These are phyloP conservation scores for Tychaedon coryphoeus DNA, from an alignment of 2,113 vertebrate genomes.

Conservation along the genomic window DNA sequence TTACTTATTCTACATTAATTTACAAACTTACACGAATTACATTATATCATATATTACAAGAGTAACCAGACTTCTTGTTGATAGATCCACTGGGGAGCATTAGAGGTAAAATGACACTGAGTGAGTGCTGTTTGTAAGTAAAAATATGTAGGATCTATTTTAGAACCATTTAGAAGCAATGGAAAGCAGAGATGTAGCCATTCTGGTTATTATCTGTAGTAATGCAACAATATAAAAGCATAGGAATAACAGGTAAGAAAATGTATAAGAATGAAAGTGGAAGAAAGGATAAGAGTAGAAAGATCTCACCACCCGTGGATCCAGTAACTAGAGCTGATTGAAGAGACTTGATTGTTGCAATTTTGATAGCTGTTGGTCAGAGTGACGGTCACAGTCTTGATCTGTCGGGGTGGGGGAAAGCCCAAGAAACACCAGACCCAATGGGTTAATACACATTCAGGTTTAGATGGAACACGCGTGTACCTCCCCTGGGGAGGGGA, in stretches of 20 bases:
- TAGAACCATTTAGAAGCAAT: no score
- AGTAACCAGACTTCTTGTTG: neutral
- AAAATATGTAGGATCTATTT: neutral
- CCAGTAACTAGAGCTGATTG: neutral
- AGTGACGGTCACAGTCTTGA: neutral
- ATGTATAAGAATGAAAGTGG: neutral
- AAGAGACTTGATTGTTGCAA: neutral
- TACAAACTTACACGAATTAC: no score
- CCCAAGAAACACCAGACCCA: neutral
- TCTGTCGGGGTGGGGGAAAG: neutral
- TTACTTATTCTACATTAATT: no score
- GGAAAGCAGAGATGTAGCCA: neutral
- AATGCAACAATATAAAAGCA: neutral
- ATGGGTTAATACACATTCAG: no score
- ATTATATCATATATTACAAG: no score
- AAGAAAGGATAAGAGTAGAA: neutral
- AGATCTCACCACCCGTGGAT: neutral
- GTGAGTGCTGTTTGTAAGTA: neutral
- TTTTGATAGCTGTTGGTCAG: neutral
- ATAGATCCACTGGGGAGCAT: neutral
- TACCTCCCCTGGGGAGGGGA: neutral
- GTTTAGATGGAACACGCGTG: neutral
- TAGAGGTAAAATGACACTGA: neutral
- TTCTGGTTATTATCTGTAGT: neutral
- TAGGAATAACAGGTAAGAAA: neutral